Percentiles rank a stretch among this genome's conserved stretches.
phyloP scores from a whole-genome alignment of 1,140 invertebrate species.

The Apolygus lucorum region DNA sequence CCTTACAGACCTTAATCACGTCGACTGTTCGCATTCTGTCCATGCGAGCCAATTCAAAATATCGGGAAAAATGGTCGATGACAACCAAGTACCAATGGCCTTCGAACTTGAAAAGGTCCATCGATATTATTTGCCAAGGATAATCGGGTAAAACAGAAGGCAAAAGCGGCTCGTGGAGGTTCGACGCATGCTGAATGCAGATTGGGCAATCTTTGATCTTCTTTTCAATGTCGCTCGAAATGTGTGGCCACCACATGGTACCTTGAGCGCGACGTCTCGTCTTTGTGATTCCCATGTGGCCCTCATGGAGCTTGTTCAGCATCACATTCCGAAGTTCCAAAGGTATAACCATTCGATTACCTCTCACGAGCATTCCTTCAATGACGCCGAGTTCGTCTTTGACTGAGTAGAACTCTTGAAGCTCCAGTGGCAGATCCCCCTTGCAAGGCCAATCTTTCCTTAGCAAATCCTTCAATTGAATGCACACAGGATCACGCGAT shows the following conservation, averaged over 20 bases:
- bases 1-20: neutral
- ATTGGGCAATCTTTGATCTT: neutral
- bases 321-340: neutral
- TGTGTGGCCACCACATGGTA: neutral
- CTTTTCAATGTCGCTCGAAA: neutral
- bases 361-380: neutral
- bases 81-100: neutral
- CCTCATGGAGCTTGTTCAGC: neutral
- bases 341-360: neutral
- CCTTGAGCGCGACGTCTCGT: neutral
- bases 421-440: neutral
- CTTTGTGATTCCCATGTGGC: neutral
- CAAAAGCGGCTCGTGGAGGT: neutral
- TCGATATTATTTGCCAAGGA: neutral
- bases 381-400: neutral
- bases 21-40: neutral
- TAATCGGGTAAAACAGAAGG: neutral
- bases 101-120: neutral
- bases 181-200: constrained; percentile 1
- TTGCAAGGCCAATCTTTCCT: neutral
- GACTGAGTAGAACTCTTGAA: neutral
- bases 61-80: neutral
- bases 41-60: too few species aligned
- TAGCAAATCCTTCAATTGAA: neutral
- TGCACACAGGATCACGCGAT: neutral